phyloP scores from a whole-genome alignment of 2,113 vertebrate species.

The Procapra przewalskii region DNA sequence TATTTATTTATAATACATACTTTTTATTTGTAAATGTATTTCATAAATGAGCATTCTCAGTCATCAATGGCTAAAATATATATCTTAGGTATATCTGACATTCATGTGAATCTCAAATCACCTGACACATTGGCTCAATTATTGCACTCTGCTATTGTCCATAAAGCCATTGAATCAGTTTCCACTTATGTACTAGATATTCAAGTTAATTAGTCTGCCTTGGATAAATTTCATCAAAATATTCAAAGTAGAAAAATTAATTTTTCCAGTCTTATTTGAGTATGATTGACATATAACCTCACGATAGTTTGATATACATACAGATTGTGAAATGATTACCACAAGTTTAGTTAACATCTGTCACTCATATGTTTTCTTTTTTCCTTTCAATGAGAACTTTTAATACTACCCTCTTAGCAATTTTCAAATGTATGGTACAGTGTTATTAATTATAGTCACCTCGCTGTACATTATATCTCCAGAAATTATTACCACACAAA shows the following conservation, averaged over 20 bases:
- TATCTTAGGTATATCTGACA: background rate
- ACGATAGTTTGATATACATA: background rate
- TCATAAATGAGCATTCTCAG: background rate
- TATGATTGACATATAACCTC: background rate
- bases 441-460: background rate
- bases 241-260: background rate
- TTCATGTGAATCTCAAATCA: background rate
- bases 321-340: background rate
- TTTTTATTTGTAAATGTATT: background rate
- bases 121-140: background rate
- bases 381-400: background rate
- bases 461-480: background rate
- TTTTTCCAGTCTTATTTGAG: background rate
- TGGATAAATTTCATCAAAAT: background rate
- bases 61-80: background rate
- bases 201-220: background rate
- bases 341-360: background rate
- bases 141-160: background rate
- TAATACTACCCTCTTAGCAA: background rate
- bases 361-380: background rate
- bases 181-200: background rate
- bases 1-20: background rate
- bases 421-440: background rate
- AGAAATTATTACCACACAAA: background rate
- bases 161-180: background rate